Percentiles rank a stretch among this genome's conserved stretches.
Conservation (phyloP, 2,888 invertebrate genomes). For the Mythimna pallens region DNA sequence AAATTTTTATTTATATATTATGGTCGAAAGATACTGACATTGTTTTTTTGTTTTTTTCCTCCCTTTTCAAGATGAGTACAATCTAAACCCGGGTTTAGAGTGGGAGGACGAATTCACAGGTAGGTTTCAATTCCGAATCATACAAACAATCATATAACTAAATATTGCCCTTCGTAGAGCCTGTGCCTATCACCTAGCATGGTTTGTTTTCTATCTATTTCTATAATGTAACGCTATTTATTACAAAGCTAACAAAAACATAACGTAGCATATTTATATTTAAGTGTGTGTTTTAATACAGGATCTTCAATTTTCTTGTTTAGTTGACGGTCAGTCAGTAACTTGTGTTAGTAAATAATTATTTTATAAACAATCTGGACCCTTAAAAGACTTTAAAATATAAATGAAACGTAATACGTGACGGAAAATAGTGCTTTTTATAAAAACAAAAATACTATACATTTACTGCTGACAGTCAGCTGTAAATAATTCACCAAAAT, state of each 20-base stretch:
- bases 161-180: conserved; percentile 87
- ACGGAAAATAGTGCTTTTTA: conserved; percentile 30
- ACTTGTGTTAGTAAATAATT: conserved; percentile 8
- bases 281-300: conserved; percentile 70
- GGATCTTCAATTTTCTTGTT: conserved; percentile 60
- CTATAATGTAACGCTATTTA: conserved; percentile 74
- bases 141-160: conserved; percentile 85
- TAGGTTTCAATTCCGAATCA: conserved; percentile 94
- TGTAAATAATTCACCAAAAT: conserved; percentile 44
- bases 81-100: conserved; percentile 99
- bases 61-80: conserved; percentile 98
- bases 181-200: conserved; percentile 89
- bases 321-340: conserved; percentile 57
- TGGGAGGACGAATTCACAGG: conserved; percentile 99
- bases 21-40: conserved; percentile 90
- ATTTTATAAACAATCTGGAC: not conserved
- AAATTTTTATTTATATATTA: conserved; percentile 78
- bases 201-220: conserved; percentile 84
- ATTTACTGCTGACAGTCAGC: conserved; percentile 54
- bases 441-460: conserved; percentile 38
- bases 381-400: not conserved
- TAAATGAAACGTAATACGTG: conserved; percentile 26
- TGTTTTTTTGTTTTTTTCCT: conserved; percentile 90
- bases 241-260: conserved; percentile 82
- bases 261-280: conserved; percentile 71